These are phyloP conservation scores for Grammomys surdaster DNA, from an alignment of 2,113 vertebrate species.

Conservation along the genomic window DNA sequence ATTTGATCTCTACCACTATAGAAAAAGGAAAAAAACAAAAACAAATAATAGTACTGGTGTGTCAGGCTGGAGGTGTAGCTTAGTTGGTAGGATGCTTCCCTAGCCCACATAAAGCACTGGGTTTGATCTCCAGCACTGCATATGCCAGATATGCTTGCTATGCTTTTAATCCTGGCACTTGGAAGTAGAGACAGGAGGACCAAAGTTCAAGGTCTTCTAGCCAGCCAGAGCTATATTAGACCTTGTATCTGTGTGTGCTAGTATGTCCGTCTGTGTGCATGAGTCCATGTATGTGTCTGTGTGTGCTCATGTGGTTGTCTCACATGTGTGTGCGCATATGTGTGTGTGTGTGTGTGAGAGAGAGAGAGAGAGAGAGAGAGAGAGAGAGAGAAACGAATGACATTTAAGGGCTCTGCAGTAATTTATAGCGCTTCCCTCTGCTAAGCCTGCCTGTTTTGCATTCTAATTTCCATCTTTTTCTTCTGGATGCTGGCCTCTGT, in stretches of 20 bases:
- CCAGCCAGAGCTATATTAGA: neutral
- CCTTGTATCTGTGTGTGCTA: neutral
- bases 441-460: neutral
- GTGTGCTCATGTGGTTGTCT: neutral
- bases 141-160: too few species aligned
- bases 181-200: neutral
- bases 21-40: neutral
- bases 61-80: neutral
- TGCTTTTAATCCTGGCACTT: neutral
- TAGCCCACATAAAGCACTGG: neutral
- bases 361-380: neutral
- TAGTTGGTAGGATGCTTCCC: neutral
- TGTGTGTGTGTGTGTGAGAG: neutral
- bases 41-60: neutral
- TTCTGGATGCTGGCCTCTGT: neutral
- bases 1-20: neutral
- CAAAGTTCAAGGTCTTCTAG: neutral
- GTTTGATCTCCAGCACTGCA: neutral
- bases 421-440: neutral
- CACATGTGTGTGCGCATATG: neutral
- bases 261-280: neutral
- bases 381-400: neutral
- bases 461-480: neutral
- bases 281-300: neutral
- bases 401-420: neutral